Conservation (phyloP, 2,888 invertebrate species). For the Agonopterix subpropinquella region DNA sequence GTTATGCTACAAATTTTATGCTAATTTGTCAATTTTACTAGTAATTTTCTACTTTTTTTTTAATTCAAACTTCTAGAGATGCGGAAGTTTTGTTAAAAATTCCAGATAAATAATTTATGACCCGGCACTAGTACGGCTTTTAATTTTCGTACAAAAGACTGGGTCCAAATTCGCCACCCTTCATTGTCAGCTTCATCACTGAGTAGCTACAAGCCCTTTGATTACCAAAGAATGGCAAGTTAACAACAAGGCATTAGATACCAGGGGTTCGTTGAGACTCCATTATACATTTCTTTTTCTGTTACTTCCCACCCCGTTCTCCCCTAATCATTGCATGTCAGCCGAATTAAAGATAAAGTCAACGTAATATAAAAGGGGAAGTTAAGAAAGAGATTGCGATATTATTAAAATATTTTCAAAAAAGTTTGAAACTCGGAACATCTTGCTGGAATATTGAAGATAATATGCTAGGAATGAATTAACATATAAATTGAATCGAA, state of each 20-base stretch:
- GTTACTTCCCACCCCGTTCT: constrained; percentile 33
- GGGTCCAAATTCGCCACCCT: background rate
- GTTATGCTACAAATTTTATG: too few species aligned
- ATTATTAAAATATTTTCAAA: constrained; percentile 41
- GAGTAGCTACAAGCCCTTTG: constrained; percentile 33
- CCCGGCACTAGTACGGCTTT: too few species aligned
- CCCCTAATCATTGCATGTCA: constrained; percentile 49
- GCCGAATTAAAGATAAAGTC: constrained; percentile 52
- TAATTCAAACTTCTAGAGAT: too few species aligned
- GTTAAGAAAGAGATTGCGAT: constrained; percentile 42
- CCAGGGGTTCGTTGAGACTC: constrained; percentile 39
- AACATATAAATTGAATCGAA: constrained; percentile 49
- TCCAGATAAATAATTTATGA: too few species aligned
- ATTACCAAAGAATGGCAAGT: constrained; percentile 47
- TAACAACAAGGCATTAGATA: constrained; percentile 28
- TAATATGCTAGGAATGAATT: constrained; percentile 43
- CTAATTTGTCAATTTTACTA: too few species aligned
- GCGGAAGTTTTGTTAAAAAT: too few species aligned
- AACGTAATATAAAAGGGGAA: constrained; percentile 39
- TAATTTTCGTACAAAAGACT: too few species aligned
- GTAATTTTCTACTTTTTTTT: too few species aligned
- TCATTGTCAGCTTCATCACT: constrained; percentile 16
- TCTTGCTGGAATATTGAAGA: constrained; percentile 35
- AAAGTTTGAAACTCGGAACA: constrained; percentile 33
- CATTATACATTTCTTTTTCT: constrained; percentile 53